A percentile compares a stretch with the other conserved stretches of the same genome.
Conservation (phyloP, 2,113 vertebrate genomes). For the Zosterops hypoxanthus region DNA sequence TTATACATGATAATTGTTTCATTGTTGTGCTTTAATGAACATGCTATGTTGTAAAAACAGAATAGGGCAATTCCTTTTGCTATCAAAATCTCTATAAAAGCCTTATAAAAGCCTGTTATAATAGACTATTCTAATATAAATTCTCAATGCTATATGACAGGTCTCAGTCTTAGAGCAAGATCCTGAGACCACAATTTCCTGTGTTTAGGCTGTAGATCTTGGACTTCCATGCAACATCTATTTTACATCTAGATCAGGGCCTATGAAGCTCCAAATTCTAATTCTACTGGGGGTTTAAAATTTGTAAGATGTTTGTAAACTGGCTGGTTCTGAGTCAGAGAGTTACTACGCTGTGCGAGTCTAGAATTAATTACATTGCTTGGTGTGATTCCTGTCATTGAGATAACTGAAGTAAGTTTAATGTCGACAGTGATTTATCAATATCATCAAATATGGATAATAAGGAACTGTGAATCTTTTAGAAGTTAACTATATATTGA, state of each 20-base stretch:
- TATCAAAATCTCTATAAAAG: not conserved
- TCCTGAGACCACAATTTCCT: not conserved
- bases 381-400: conserved; percentile 1
- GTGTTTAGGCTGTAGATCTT: not conserved
- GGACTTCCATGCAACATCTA: not conserved
- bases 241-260: not conserved
- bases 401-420: conserved; percentile 28
- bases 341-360: not conserved
- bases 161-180: not conserved
- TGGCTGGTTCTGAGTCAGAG: not conserved
- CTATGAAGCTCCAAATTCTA: not conserved
- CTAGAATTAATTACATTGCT: conserved; percentile 37
- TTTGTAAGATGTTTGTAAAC: not conserved
- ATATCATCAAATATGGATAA: not conserved
- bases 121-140: not conserved
- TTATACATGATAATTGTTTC: not conserved
- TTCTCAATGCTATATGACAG: not conserved
- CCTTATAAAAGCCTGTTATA: not conserved
- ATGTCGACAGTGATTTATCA: not conserved
- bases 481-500: not conserved
- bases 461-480: not conserved
- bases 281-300: not conserved
- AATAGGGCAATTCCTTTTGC: not conserved
- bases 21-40: not conserved
- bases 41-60: not conserved